Evolutionary conservation across 2,797 vertebrate species (phyloP).

Genomic region (Pangasius krempfi): DNA sequence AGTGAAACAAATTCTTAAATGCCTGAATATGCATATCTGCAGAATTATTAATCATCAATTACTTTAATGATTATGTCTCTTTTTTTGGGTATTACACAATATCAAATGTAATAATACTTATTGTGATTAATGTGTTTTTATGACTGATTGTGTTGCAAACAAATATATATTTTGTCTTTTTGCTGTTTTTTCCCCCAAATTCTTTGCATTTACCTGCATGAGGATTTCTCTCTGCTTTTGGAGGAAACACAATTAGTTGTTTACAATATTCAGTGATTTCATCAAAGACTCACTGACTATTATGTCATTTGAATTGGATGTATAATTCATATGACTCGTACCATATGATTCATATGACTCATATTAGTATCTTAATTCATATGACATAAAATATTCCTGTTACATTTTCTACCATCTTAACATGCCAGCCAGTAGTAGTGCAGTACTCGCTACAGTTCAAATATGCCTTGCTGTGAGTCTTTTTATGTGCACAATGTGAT

Average conservation of each 20-base stretch:
- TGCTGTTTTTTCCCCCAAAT: conserved; percentile 3
- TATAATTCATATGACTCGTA: conserved; percentile 11
- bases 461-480: conserved; percentile 25
- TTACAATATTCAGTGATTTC: conserved; percentile 36
- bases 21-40: conserved; percentile 12
- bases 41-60: not conserved
- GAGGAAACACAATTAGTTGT: conserved; percentile 30
- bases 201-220: conserved; percentile 73
- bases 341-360: conserved; percentile 6
- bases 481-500: conserved; percentile 22
- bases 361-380: conserved; percentile 41
- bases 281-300: conserved; percentile 25
- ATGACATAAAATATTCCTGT: conserved; percentile 39
- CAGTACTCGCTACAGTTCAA: conserved; percentile 22
- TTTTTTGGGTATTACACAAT: not conserved
- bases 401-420: conserved; percentile 29
- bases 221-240: conserved; percentile 64
- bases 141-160: conserved; percentile 58
- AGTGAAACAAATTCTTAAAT: conserved; percentile 2
- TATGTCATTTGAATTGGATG: conserved; percentile 47
- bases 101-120: conserved; percentile 4
- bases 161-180: conserved; percentile 34
- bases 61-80: not conserved
- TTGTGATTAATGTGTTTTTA: conserved; percentile 36
- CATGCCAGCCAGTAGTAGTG: conserved; percentile 21